Evolutionary conservation across 2,113 vertebrate genomes (phyloP).

Genomic region (Passerina amoena): DNA sequence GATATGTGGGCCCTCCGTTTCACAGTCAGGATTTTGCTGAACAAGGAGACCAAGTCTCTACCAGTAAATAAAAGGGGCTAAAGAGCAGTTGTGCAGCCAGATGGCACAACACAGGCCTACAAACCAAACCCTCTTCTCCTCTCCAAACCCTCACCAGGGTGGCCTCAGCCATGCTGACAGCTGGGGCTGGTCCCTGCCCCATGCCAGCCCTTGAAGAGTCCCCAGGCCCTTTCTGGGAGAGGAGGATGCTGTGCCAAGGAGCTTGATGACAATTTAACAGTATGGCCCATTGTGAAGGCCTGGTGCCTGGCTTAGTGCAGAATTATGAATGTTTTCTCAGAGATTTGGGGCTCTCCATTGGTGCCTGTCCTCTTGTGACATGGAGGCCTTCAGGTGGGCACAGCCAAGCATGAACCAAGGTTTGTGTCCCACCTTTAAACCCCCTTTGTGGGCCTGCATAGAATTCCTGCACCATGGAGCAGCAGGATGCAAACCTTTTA

Average conservation of each 20-base stretch:
- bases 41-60: neutral
- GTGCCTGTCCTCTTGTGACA: neutral
- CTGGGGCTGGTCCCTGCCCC: neutral
- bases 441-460: neutral
- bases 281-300: neutral
- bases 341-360: neutral
- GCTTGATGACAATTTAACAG: neutral
- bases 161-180: neutral
- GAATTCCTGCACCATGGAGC: rapidly evolving
- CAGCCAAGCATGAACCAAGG: neutral
- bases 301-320: neutral
- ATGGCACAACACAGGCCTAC: neutral
- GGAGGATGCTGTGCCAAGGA: rapidly evolving
- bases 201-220: neutral
- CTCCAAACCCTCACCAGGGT: neutral
- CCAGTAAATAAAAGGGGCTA: neutral
- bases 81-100: neutral
- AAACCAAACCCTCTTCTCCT: neutral
- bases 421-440: neutral
- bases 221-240: neutral
- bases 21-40: neutral
- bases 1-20: neutral
- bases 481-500: neutral
- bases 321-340: neutral
- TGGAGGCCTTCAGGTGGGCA: neutral